Evolutionary conservation across 2,113 vertebrate genomes (phyloP).

Genomic region (Cryptomyrus ogoouensis): DNA sequence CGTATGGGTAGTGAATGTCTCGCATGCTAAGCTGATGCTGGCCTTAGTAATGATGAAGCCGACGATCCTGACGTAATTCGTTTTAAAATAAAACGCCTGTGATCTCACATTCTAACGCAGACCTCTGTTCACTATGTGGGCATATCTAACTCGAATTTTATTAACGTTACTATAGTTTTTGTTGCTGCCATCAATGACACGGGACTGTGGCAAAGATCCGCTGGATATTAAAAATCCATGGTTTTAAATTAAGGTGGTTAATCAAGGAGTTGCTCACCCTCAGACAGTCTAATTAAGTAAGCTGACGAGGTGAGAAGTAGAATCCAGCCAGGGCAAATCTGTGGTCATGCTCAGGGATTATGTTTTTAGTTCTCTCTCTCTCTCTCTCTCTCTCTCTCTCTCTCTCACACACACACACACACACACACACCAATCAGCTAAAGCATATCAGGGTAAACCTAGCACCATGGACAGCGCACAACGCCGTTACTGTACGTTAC

Average conservation of each 20-base stretch:
- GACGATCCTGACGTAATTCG: not conserved
- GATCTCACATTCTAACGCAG: not conserved
- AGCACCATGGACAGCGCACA: conserved; percentile 66
- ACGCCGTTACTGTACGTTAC: conserved; percentile 28
- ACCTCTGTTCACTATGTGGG: not conserved
- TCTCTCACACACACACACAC: not conserved
- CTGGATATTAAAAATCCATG: not conserved
- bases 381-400: not conserved
- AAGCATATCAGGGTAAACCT: conserved; percentile 27
- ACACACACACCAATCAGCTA: not conserved
- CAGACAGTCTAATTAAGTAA: not conserved
- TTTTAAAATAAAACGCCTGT: not conserved
- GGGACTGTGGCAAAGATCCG: not conserved
- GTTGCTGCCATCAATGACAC: not conserved
- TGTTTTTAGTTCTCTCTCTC: not conserved
- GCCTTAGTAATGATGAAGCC: not conserved
- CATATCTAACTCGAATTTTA: not conserved
- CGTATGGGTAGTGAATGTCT: not conserved
- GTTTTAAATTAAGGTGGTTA: not conserved
- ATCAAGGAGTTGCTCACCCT: not conserved
- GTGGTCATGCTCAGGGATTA: conserved; percentile 14
- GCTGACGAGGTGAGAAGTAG: not conserved
- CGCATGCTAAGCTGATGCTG: not conserved
- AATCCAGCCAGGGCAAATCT: conserved; percentile 6
- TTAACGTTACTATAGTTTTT: not conserved